Evolutionary conservation across 2,797 vertebrate species (phyloP).

Genomic region (Karalla daura): DNA sequence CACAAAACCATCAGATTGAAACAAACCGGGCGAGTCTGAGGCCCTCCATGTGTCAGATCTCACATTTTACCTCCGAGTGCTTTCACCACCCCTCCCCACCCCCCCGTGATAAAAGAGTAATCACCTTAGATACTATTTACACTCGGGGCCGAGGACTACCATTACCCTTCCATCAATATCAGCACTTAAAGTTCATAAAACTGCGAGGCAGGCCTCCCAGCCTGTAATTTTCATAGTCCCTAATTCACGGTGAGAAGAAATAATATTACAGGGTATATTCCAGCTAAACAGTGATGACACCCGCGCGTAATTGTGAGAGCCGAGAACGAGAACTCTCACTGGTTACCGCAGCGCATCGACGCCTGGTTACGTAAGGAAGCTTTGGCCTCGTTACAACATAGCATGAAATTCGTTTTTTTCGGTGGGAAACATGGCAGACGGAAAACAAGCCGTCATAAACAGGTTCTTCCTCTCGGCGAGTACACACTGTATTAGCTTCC

Average conservation of each 20-base stretch:
- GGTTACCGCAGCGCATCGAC: slow-evolving; percentile 56
- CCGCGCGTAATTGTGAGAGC: slow-evolving; percentile 78
- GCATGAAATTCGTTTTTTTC: slow-evolving; percentile 36
- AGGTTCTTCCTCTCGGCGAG: not conserved
- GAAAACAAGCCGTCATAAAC: slow-evolving; percentile 14
- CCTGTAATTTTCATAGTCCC: slow-evolving; percentile 83
- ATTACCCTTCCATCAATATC: slow-evolving; percentile 85
- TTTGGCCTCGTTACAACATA: slow-evolving; percentile 31
- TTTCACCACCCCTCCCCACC: slow-evolving; percentile 41
- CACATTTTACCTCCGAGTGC: slow-evolving; percentile 39
- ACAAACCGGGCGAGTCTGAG: slow-evolving; percentile 16
- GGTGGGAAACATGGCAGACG: slow-evolving; percentile 39
- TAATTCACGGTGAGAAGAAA: slow-evolving; percentile 82
- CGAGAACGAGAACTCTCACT: slow-evolving; percentile 77
- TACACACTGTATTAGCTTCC: slow-evolving; percentile 41
- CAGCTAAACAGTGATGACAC: slow-evolving; percentile 79
- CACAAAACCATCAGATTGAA: slow-evolving; percentile 8
- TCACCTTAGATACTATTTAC: slow-evolving; percentile 83
- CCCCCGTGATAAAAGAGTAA: slow-evolving; percentile 74
- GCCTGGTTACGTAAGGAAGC: slow-evolving; percentile 52
- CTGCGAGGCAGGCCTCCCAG: slow-evolving; percentile 69
- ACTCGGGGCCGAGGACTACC: slow-evolving; percentile 77
- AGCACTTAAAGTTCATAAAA: slow-evolving; percentile 82
- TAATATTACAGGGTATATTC: slow-evolving; percentile 84
- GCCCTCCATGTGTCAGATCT: slow-evolving; percentile 25